Evolutionary conservation across 2,888 invertebrate species (phyloP).

Genomic region (Coenonympha arcania): DNA sequence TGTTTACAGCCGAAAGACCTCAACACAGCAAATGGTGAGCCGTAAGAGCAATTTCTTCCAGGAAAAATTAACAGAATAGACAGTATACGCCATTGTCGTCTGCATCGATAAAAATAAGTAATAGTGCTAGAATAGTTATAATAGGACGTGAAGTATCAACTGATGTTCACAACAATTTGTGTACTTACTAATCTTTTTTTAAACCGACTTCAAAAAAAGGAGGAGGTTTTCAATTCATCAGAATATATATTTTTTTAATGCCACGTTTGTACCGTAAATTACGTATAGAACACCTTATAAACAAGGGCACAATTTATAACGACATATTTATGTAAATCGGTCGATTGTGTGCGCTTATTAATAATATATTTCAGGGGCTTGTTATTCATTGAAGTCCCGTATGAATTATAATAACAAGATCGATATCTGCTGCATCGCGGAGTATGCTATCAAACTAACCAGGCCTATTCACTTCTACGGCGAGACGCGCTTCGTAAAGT

Average conservation of each 20-base stretch:
- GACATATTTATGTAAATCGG: constrained; percentile 11
- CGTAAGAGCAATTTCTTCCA: too few relatives aligned
- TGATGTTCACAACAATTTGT: too few relatives aligned
- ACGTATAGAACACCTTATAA: not conserved
- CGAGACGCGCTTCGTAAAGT: not conserved
- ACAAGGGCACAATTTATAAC: not conserved
- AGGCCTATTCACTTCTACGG: too few relatives aligned
- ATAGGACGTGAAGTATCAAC: too few relatives aligned
- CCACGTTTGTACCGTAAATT: not conserved
- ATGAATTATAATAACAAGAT: constrained; percentile 17
- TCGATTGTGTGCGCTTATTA: constrained; percentile 7
- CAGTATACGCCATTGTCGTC: too few relatives aligned
- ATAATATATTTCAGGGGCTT: constrained; percentile 3
- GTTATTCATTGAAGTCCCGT: constrained; percentile 12
- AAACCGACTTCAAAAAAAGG: too few relatives aligned
- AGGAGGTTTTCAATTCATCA: not conserved
- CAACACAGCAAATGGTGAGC: too few relatives aligned
- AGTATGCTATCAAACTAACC: constrained; percentile 8
- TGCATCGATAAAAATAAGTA: too few relatives aligned
- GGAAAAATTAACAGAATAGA: too few relatives aligned
- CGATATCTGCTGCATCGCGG: constrained; percentile 13
- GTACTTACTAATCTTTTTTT: too few relatives aligned
- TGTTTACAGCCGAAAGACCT: too few relatives aligned
- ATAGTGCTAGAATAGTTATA: too few relatives aligned
- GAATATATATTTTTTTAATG: not conserved